Base-by-base conservation (phyloP, 2,888 invertebrate genomes). In the Pseudoips prasinana region DNA sequence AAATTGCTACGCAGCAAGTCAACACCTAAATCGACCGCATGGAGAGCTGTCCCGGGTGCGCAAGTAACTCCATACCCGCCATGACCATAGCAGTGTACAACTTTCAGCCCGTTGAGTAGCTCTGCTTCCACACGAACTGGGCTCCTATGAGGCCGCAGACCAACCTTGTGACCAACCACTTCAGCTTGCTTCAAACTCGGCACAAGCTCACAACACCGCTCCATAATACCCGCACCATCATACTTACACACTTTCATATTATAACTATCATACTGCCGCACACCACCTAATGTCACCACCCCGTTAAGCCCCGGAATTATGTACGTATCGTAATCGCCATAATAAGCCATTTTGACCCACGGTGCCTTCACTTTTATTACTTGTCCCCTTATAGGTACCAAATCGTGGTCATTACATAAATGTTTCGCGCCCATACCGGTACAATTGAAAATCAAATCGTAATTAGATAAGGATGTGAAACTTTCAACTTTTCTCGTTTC, bases 81-180 rank as follows among this genome's bases (percentile, higher is more conserved):
- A 71, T 98, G 98, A 0, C 98, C 98, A 69, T 98, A 98, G 76
- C 98, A 96, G 72, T 98, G 98, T 3, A 98, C 93, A 18, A 98
- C 90, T 46, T 72, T 86, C 47, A 85, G 70, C 1, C 90, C 90
- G 7, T 73, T 61, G 0, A 86, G 31, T 2, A 86, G 7, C 64
- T 95, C 94, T 0, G 89, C 78, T 62, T 95, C 96, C 45, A 97
- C 92, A 55, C 96, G 85, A 10, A 94, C 91, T 22, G 92, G 88
- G 60, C 89, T 85, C 29, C 98, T 90, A 66, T 96, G 94, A 0
- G 98, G 98, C 40, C 98, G 85, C 26, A 98, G 74, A 0, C 97
- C 98, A 0, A 95, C 95, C 68, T 90, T 91, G 57, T 94, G 92
- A 1, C 82, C 79, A 0, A 94, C 73, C 4, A 93, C 68, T 59